Conservation (phyloP, 1,140 invertebrate species). For the Cydia splendana region DNA sequence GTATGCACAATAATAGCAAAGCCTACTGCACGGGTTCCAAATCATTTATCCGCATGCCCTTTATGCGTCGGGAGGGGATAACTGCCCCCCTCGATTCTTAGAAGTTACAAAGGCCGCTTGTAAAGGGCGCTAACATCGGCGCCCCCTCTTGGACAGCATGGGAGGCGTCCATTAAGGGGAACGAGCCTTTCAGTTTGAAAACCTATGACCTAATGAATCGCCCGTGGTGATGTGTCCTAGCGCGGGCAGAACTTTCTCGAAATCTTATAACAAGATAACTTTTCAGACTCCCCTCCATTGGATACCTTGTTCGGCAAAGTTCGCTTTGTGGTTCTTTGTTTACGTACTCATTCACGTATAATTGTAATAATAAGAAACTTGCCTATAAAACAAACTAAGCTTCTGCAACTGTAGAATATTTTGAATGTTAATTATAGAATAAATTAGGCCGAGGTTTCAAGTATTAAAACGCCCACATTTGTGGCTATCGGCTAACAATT, state of each 20-base stretch:
- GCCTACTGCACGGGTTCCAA: neutral
- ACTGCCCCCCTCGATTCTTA: too few species aligned
- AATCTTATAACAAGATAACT: neutral
- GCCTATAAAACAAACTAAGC: neutral
- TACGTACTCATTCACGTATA: neutral
- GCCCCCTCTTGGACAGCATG: too few species aligned
- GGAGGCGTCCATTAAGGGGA: too few species aligned
- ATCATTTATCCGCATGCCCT: neutral
- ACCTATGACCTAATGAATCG: neutral
- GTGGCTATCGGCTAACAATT: slow-evolving; percentile 7
- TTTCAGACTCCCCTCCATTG: neutral
- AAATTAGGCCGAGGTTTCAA: neutral
- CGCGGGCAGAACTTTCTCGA: neutral
- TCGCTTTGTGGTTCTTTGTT: slow-evolving; percentile 5
- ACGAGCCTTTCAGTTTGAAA: neutral
- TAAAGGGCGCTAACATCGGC: too few species aligned
- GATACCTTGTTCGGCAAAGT: slow-evolving; percentile 3
- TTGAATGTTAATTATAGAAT: neutral
- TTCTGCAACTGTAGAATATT: neutral
- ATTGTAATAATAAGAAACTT: neutral
- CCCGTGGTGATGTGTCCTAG: neutral
- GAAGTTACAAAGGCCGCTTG: too few species aligned
- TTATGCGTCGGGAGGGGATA: too few species aligned
- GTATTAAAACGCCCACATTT: neutral
- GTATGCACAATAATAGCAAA: slow-evolving; percentile 23